Evolutionary conservation across 2,888 invertebrate species (phyloP).

Genomic region (Metellina segmentata): DNA sequence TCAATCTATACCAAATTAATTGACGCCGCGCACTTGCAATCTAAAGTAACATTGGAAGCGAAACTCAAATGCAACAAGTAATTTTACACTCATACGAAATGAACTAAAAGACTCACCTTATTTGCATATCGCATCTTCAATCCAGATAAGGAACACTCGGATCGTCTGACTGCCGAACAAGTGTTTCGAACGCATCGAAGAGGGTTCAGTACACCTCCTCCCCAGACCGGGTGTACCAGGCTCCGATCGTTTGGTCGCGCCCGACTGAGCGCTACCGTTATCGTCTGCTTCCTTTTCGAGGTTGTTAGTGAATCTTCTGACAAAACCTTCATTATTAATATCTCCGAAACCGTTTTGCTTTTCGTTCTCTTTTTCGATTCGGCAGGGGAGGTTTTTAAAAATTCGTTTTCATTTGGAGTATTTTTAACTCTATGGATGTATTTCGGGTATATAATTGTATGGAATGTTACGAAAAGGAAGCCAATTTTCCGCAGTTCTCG

Average conservation of each 20-base stretch:
- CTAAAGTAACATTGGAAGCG: too few species aligned
- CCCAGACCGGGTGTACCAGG: conserved; percentile 28
- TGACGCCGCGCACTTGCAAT: too few species aligned
- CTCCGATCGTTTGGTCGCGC: conserved; percentile 50
- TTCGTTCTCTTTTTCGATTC: conserved; percentile 10
- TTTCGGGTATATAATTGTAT: not conserved
- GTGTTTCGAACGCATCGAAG: conserved; percentile 11
- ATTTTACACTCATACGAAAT: too few species aligned
- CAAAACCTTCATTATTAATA: conserved; percentile 35
- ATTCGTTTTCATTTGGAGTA: conserved; percentile 1
- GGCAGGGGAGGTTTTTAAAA: conserved; percentile 5
- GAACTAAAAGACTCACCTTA: conserved; percentile 5
- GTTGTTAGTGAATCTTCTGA: conserved; percentile 44
- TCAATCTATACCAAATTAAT: too few species aligned
- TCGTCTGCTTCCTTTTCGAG: conserved; percentile 61
- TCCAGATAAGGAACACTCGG: not conserved
- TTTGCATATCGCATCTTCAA: conserved; percentile 44
- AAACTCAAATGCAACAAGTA: too few species aligned
- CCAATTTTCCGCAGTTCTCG: not conserved
- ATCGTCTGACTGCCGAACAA: conserved; percentile 4
- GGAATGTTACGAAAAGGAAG: not conserved
- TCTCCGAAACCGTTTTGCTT: conserved; percentile 7
- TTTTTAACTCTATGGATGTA: not conserved
- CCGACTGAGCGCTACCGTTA: conserved; percentile 22
- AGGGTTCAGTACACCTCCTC: conserved; percentile 62